phyloP scores from a whole-genome alignment of 2,113 vertebrate genomes.

The Apistogramma diplotaenia region DNA sequence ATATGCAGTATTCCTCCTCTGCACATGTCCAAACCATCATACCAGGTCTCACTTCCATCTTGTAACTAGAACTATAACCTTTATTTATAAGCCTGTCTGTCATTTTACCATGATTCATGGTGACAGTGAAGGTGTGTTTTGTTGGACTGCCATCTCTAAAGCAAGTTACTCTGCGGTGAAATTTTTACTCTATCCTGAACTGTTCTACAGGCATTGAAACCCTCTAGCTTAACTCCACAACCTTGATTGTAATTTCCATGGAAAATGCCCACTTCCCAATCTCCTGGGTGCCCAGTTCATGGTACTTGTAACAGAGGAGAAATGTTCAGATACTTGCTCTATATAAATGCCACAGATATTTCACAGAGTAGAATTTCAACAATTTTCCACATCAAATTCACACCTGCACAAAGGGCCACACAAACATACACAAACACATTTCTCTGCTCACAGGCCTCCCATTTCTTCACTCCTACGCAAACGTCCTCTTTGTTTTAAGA shows the following conservation, averaged over 20 bases:
- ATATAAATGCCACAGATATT: background rate
- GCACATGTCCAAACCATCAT: background rate
- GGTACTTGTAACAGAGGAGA: background rate
- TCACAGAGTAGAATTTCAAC: background rate
- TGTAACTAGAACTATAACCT: background rate
- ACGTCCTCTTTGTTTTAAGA: background rate
- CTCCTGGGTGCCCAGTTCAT: background rate
- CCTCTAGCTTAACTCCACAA: background rate
- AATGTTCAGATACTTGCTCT: background rate
- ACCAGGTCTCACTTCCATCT: background rate
- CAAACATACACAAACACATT: background rate
- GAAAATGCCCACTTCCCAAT: background rate
- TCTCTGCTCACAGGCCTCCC: background rate
- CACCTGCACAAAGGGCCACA: background rate
- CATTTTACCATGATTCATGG: background rate
- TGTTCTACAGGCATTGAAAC: background rate
- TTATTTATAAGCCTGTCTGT: background rate
- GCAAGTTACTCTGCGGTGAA: background rate
- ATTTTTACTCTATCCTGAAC: background rate
- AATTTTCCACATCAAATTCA: background rate
- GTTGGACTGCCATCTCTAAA: background rate
- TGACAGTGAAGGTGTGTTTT: background rate
- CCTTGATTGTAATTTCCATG: background rate
- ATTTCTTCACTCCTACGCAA: background rate
- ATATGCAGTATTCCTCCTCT: background rate